A percentile compares a stretch with the other conserved stretches of the same genome.
Evolutionary conservation across 92 coral and sea anemone species (phyloP).

Genomic region (Chrysogorgia sp.): DNA sequence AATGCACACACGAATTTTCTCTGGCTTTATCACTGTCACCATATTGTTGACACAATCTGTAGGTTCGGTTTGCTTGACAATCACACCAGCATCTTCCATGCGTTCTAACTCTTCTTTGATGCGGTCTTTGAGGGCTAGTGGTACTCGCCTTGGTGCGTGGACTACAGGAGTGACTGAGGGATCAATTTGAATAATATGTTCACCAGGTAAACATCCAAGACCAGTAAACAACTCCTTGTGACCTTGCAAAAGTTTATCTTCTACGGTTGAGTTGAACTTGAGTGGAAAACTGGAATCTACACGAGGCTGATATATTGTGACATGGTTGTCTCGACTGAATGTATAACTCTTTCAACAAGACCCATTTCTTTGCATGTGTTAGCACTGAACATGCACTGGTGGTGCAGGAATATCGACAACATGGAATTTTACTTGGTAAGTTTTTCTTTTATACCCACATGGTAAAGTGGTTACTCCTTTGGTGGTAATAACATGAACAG

Average conservation of each 20-base stretch:
- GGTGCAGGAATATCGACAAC: slow-evolving; percentile 35
- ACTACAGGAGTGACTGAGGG: slow-evolving; percentile 42
- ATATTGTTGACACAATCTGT: slow-evolving; percentile 64
- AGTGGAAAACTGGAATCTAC: no score
- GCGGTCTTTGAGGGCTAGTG: slow-evolving; percentile 31
- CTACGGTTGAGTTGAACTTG: no score
- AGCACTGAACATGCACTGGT: slow-evolving; percentile 48
- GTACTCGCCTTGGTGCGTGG: slow-evolving; percentile 60
- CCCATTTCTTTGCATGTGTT: slow-evolving; percentile 40
- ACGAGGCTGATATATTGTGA: no score
- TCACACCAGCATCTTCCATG: slow-evolving; percentile 34
- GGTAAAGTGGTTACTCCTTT: slow-evolving; percentile 36
- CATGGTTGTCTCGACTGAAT: slow-evolving; percentile 16
- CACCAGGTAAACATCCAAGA: slow-evolving; percentile 55
- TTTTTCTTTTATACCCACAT: slow-evolving; percentile 49
- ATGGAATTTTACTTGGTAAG: slow-evolving; percentile 42
- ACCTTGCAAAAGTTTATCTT: slow-evolving; percentile 6
- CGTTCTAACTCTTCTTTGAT: slow-evolving; percentile 49
- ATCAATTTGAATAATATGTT: slow-evolving; percentile 49
- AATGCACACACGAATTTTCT: slow-evolving; percentile 60
- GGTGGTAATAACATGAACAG: slow-evolving; percentile 37
- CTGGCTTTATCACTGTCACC: slow-evolving; percentile 61
- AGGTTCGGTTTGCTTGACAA: slow-evolving; percentile 51
- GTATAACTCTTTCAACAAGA: slow-evolving; percentile 3
- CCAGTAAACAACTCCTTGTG: slow-evolving; percentile 36